Evolutionary conservation across 1,140 invertebrate species (phyloP).

Genomic region (Ceratina japonica): DNA sequence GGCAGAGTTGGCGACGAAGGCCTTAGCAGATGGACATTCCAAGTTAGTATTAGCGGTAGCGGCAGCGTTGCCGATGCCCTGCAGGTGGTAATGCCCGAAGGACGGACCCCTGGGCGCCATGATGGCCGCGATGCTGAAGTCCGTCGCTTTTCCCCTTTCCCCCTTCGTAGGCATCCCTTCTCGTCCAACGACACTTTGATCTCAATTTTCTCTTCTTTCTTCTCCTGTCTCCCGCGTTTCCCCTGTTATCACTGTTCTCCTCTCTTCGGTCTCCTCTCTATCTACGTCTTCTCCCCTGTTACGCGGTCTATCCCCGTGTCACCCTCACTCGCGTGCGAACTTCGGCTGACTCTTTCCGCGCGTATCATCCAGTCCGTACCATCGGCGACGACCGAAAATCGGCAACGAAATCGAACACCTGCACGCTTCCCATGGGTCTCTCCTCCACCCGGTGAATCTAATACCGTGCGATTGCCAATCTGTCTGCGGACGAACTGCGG

Average conservation of each 20-base stretch:
- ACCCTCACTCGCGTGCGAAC: slow-evolving; percentile 43
- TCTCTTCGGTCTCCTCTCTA: neutral
- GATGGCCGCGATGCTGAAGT: slow-evolving; percentile 92
- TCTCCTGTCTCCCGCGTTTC: neutral
- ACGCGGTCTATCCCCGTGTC: neutral
- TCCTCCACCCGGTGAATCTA: neutral
- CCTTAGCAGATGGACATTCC: slow-evolving; percentile 66
- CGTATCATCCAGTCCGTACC: neutral
- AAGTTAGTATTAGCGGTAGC: slow-evolving; percentile 71
- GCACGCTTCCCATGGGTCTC: slow-evolving; percentile 45
- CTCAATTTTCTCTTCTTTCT: slow-evolving; percentile 10
- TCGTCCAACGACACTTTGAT: slow-evolving; percentile 71
- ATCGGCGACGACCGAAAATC: slow-evolving; percentile 14
- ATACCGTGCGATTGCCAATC: neutral
- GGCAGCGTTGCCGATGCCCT: slow-evolving; percentile 67
- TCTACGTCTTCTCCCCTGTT: neutral
- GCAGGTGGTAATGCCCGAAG: slow-evolving; percentile 78
- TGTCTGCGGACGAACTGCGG: neutral
- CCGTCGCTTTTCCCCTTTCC: slow-evolving; percentile 80
- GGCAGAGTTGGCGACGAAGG: slow-evolving; percentile 66
- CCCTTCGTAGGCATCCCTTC: slow-evolving; percentile 79
- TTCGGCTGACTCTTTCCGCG: neutral
- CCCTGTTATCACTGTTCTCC: too few relatives aligned
- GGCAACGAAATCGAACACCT: slow-evolving; percentile 38
- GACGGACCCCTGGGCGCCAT: slow-evolving; percentile 81